phyloP scores from a whole-genome alignment of 2,888 invertebrate species.

The Philereme transversata region DNA sequence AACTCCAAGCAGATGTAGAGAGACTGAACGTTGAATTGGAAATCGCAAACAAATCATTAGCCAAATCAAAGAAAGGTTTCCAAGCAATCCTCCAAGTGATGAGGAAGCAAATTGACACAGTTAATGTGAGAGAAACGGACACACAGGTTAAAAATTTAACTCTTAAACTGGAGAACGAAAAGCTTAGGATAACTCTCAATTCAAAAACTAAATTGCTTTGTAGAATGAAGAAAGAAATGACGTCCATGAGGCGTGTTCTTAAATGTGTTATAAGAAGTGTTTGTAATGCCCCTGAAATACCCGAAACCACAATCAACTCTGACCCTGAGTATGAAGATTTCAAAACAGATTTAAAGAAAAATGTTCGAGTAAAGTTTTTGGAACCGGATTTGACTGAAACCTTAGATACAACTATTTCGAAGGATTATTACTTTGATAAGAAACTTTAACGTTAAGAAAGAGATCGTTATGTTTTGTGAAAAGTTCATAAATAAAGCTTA shows the following conservation, averaged over 20 bases:
- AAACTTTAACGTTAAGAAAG: conserved; percentile 22
- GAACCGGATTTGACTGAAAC: conserved; percentile 41
- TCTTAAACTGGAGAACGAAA: conserved; percentile 68
- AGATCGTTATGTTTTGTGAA: conserved; percentile 18
- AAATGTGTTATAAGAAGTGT: conserved; percentile 63
- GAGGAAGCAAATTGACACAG: conserved; percentile 59
- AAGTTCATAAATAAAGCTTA: conserved; percentile 18
- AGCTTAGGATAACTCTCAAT: conserved; percentile 58
- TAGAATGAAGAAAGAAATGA: conserved; percentile 63
- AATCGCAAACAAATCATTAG: conserved; percentile 47
- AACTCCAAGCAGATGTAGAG: conserved; percentile 50
- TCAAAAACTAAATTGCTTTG: conserved; percentile 58
- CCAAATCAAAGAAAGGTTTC: conserved; percentile 51
- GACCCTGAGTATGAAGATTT: conserved; percentile 63
- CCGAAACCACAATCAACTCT: conserved; percentile 43
- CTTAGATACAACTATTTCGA: conserved; percentile 53
- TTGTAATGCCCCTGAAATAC: conserved; percentile 40
- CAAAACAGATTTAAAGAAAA: conserved; percentile 54
- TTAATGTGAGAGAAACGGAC: conserved; percentile 57
- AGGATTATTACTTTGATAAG: conserved; percentile 42
- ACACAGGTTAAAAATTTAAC: conserved; percentile 52
- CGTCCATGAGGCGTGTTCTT: conserved; percentile 55
- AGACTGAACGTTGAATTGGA: conserved; percentile 53
- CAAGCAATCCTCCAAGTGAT: conserved; percentile 57
- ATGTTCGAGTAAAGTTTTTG: conserved; percentile 43